Evolutionary conservation across 2,797 vertebrate genomes (phyloP).

Genomic region (Morelia viridis): DNA sequence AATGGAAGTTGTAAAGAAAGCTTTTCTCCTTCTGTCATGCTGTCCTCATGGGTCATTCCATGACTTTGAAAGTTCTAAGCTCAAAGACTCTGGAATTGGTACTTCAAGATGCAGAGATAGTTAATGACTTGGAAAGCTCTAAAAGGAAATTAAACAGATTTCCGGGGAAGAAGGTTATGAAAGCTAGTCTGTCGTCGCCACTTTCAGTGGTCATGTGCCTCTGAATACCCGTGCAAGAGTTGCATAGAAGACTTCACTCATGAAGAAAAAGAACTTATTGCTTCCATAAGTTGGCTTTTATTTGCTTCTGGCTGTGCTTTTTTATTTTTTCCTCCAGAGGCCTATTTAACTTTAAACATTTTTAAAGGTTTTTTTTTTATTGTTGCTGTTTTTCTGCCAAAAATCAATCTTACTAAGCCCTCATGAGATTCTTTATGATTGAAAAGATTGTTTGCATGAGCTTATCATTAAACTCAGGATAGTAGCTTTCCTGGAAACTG

Average conservation of each 20-base stretch:
- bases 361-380: background rate
- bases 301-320: background rate
- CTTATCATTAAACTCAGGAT: background rate
- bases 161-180: background rate
- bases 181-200: background rate
- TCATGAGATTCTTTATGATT: background rate
- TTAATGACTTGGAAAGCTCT: background rate
- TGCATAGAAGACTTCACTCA: background rate
- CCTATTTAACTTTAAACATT: background rate
- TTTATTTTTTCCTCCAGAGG: background rate
- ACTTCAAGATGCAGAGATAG: background rate
- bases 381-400: background rate
- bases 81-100: background rate
- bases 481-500: background rate
- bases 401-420: background rate
- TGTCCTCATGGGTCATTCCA: background rate
- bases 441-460: rapidly evolving
- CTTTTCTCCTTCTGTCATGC: background rate
- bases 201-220: background rate
- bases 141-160: background rate
- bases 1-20: background rate
- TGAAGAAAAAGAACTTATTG: background rate
- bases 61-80: background rate
- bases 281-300: background rate
- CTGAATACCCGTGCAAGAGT: background rate